These are phyloP conservation scores for Lates calcarifer DNA, from an alignment of 2,113 vertebrate species.

Conservation along the genomic window DNA sequence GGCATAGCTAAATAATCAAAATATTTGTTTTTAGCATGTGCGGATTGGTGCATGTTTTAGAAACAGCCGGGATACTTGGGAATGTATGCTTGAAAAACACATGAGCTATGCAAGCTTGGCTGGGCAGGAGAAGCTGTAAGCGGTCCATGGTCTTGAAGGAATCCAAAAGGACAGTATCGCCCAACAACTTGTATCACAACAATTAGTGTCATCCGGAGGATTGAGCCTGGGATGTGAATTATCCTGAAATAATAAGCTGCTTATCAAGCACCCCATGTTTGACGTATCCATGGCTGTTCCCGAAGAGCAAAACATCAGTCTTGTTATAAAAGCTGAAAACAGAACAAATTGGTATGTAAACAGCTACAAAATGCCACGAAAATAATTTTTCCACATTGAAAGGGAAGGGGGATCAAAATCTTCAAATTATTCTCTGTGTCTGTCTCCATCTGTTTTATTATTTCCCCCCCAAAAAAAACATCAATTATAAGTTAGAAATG, in stretches of 20 bases:
- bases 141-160: background rate
- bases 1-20: slow-evolving; percentile 35
- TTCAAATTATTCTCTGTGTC: slow-evolving; percentile 51
- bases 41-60: slow-evolving; percentile 50
- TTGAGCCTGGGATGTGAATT: slow-evolving; percentile 25
- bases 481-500: slow-evolving; percentile 72
- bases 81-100: slow-evolving; percentile 46
- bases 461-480: slow-evolving; percentile 45
- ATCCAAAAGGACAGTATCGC: slow-evolving; percentile 3
- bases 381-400: slow-evolving; percentile 50
- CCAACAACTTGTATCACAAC: slow-evolving; percentile 22
- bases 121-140: background rate
- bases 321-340: slow-evolving; percentile 79
- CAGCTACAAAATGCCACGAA: slow-evolving; percentile 62
- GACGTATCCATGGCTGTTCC: slow-evolving; percentile 49
- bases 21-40: slow-evolving; percentile 56
- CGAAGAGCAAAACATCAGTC: slow-evolving; percentile 70
- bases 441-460: slow-evolving; percentile 68
- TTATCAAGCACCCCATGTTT: slow-evolving; percentile 53
- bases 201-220: slow-evolving; percentile 30
- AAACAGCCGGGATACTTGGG: slow-evolving; percentile 42
- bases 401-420: slow-evolving; percentile 47
- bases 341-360: slow-evolving; percentile 71
- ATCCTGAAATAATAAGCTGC: slow-evolving; percentile 63
- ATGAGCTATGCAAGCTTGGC: slow-evolving; percentile 15